phyloP scores from a whole-genome alignment of 2,113 vertebrate genomes.

The Xyliphius kryptos region DNA sequence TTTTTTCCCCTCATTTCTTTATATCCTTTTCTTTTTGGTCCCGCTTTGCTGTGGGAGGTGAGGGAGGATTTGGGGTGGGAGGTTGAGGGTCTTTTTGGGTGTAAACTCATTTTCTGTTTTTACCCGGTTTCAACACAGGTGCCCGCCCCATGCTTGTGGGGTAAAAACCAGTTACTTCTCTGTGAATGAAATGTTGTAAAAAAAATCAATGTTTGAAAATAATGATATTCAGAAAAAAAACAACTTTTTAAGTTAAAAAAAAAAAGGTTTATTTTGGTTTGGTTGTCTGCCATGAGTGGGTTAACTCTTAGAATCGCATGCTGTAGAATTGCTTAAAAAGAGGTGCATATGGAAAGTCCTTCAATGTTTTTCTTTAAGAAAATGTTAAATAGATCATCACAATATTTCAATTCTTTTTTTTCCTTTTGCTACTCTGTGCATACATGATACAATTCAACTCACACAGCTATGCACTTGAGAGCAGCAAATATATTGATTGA shows the following conservation, averaged over 20 bases:
- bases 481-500: constrained; percentile 67
- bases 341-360: constrained; percentile 92
- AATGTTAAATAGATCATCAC: constrained; percentile 86
- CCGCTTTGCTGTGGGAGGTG: constrained; percentile 42
- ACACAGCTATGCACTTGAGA: constrained; percentile 80
- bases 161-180: constrained; percentile 86
- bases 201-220: constrained; percentile 99
- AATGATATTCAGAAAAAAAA: constrained; percentile 85
- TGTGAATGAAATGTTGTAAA: constrained; percentile 99
- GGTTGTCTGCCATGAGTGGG: constrained; percentile 97
- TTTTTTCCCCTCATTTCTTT: constrained; percentile 43
- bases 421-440: constrained; percentile 80
- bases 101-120: constrained; percentile 49
- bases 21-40: constrained; percentile 49
- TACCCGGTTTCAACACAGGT: constrained; percentile 71
- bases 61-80: constrained; percentile 17
- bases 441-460: constrained; percentile 70
- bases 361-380: constrained; percentile 90
- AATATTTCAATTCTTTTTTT: constrained; percentile 71
- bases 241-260: constrained; percentile 97
- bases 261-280: constrained; percentile 73
- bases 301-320: constrained; percentile 99
- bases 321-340: constrained; percentile 97
- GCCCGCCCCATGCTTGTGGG: constrained; percentile 87
- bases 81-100: constrained; percentile 7